Evolutionary conservation across 2,797 vertebrate genomes (phyloP).

Genomic region (Rhinoraja longicauda): DNA sequence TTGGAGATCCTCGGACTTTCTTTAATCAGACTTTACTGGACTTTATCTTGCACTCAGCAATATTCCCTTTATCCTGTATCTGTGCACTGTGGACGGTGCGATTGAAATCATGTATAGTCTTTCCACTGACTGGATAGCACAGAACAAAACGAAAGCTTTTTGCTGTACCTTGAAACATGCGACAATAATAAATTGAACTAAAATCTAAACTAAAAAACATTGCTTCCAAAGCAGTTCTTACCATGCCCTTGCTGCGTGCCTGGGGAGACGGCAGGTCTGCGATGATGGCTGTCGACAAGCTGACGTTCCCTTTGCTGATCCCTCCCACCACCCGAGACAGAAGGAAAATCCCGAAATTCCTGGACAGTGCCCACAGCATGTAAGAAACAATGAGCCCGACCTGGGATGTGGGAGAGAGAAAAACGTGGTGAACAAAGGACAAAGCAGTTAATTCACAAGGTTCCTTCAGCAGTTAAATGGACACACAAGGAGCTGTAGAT

Average conservation of each 20-base stretch:
- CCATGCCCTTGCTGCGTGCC: constrained; percentile 86
- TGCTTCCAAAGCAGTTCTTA: constrained; percentile 51
- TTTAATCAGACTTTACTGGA: too few relatives aligned
- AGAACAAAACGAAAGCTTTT: too few relatives aligned
- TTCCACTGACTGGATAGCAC: too few relatives aligned
- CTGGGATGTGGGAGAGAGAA: constrained; percentile 51
- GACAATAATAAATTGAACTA: background rate
- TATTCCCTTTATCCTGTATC: too few relatives aligned
- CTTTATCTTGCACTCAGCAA: too few relatives aligned
- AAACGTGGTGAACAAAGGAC: background rate
- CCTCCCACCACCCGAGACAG: constrained; percentile 85
- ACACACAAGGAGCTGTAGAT: too few relatives aligned
- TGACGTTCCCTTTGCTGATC: constrained; percentile 90
- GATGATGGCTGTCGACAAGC: constrained; percentile 83
- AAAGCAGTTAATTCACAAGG: background rate
- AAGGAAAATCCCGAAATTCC: constrained; percentile 83
- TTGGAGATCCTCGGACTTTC: too few relatives aligned
- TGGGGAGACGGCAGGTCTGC: constrained; percentile 78
- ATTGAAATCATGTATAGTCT: too few relatives aligned
- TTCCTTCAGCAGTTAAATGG: background rate
- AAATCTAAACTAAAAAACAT: too few relatives aligned
- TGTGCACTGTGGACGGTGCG: too few relatives aligned
- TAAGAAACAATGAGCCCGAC: constrained; percentile 79
- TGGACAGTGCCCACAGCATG: constrained; percentile 81
- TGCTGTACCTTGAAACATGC: too few relatives aligned